Evolutionary conservation across 2,888 invertebrate genomes (phyloP).

Genomic region (Folsomia manolachei): DNA sequence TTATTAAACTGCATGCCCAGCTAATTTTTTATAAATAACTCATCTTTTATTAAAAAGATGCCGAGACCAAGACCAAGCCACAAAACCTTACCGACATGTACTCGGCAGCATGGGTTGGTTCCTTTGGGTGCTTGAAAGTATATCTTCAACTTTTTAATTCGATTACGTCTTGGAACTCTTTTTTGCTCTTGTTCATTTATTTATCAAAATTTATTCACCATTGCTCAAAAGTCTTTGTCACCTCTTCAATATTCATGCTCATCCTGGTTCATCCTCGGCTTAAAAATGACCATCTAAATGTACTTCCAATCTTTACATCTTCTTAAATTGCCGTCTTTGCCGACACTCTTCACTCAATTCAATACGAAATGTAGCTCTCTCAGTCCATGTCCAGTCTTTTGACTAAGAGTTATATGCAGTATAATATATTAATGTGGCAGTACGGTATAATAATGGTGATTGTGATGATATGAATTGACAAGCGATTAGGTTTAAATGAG

Average conservation of each 20-base stretch:
- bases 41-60: neutral
- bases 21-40: neutral
- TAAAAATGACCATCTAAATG: neutral
- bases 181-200: too few species aligned
- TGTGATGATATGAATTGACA: slow-evolving; percentile 38
- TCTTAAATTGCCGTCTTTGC: too few species aligned
- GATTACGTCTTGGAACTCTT: neutral
- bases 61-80: neutral
- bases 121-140: neutral
- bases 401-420: neutral
- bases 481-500: slow-evolving; percentile 46
- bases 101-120: neutral
- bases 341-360: neutral
- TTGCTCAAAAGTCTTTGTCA: neutral
- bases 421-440: neutral
- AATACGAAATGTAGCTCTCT: neutral
- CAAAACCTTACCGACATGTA: neutral
- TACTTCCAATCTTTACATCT: neutral
- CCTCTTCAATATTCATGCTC: neutral
- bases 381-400: neutral
- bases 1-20: neutral
- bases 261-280: neutral
- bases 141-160: neutral
- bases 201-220: neutral
- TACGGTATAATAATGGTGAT: slow-evolving; percentile 3